A percentile compares a stretch with the other conserved stretches of the same genome.
Conservation (phyloP, 2,888 invertebrate genomes). For the Rutpela maculata region DNA sequence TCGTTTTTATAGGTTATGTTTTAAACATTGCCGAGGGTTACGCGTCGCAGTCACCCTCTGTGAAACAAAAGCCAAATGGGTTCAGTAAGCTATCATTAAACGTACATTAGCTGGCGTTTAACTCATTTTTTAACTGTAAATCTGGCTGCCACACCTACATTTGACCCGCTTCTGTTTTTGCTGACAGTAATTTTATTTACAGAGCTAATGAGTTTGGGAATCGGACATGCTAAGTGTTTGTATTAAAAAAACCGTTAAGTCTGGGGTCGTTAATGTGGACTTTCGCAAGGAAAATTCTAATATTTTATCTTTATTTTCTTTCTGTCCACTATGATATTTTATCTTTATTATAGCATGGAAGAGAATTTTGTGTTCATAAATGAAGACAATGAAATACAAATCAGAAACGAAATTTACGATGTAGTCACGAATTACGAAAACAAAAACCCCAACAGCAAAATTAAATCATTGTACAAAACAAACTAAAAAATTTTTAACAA, state of each 20-base stretch:
- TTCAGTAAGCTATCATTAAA: slow-evolving; percentile 69
- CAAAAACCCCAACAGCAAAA: too few relatives aligned
- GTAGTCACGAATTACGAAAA: too few relatives aligned
- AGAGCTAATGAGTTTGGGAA: slow-evolving; percentile 42
- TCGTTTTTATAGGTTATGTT: slow-evolving; percentile 49
- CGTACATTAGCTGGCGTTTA: slow-evolving; percentile 68
- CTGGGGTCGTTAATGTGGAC: slow-evolving; percentile 14
- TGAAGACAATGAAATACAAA: too few relatives aligned
- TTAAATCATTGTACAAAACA: too few relatives aligned
- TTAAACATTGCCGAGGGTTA: slow-evolving; percentile 42
- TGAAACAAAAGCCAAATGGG: slow-evolving; percentile 69
- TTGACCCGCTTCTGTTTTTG: slow-evolving; percentile 47
- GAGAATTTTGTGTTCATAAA: too few relatives aligned
- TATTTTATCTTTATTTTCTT: not conserved
- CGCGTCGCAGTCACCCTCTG: slow-evolving; percentile 59
- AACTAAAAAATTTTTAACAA: too few relatives aligned
- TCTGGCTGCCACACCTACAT: slow-evolving; percentile 64
- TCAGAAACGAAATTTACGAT: too few relatives aligned
- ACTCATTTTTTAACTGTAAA: slow-evolving; percentile 64
- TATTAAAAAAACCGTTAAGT: slow-evolving; percentile 9
- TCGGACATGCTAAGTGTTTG: slow-evolving; percentile 38
- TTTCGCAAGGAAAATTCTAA: not conserved
- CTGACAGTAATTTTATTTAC: slow-evolving; percentile 51
- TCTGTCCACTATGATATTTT: not conserved
- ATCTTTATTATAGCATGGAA: not conserved